Evolutionary conservation across 2,888 invertebrate genomes (phyloP).

Genomic region (Malthinus flaveolus): DNA sequence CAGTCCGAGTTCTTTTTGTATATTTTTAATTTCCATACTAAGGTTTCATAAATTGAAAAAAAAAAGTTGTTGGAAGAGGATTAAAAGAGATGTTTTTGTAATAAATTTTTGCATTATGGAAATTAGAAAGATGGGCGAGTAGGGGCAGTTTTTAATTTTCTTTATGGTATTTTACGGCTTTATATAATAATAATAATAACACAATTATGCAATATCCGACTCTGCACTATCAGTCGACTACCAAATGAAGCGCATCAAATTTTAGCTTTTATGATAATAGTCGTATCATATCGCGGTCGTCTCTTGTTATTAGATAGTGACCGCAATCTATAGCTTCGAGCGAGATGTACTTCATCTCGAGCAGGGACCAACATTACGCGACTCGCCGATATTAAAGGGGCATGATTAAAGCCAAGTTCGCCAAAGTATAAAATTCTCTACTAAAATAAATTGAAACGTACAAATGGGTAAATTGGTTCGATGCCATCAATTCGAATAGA

Average conservation of each 20-base stretch:
- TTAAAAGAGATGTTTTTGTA: constrained; percentile 2
- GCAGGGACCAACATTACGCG: not conserved
- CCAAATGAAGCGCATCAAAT: constrained; percentile 27
- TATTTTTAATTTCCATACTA: constrained; percentile 25
- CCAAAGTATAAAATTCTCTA: no score
- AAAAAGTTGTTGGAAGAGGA: not conserved
- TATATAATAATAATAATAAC: not conserved
- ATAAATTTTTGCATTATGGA: constrained; percentile 7
- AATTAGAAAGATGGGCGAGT: constrained; percentile 2
- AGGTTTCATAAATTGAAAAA: not conserved
- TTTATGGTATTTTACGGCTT: not conserved
- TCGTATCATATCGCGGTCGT: constrained; percentile 24
- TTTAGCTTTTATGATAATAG: constrained; percentile 30
- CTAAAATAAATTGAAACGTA: no score
- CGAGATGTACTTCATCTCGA: constrained; percentile 12
- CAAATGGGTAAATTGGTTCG: no score
- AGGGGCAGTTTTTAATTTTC: not conserved
- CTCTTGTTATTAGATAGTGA: constrained; percentile 25
- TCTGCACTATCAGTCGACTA: constrained; percentile 11
- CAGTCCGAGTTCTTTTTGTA: constrained; percentile 18
- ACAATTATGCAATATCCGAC: constrained; percentile 20
- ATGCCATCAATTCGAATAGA: no score
- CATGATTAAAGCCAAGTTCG: no score
- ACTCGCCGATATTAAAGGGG: constrained; percentile 2
- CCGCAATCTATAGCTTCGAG: constrained; percentile 24